Percentiles rank a stretch among this genome's conserved stretches.
phyloP scores from a whole-genome alignment of 2,113 vertebrate species.

The Labrus mixtus region DNA sequence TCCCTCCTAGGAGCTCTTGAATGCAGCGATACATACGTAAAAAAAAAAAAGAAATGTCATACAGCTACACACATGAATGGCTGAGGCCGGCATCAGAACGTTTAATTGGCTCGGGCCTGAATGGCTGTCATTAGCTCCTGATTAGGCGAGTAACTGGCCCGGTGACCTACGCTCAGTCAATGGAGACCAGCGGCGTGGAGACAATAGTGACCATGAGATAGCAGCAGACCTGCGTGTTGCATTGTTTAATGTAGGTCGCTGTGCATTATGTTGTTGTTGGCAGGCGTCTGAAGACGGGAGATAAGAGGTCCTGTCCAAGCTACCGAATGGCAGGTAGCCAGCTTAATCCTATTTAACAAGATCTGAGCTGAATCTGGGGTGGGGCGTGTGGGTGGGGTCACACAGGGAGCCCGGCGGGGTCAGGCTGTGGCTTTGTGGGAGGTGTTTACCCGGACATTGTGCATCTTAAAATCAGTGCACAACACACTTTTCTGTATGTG shows the following conservation, averaged over 20 bases:
- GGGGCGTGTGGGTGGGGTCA: slow-evolving; percentile 67
- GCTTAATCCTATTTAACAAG: slow-evolving; percentile 79
- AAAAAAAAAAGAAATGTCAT: neutral
- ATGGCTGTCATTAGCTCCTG: slow-evolving; percentile 66
- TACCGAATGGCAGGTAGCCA: slow-evolving; percentile 77
- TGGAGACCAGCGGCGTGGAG: slow-evolving; percentile 43
- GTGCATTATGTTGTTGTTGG: slow-evolving; percentile 73
- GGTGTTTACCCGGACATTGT: slow-evolving; percentile 6
- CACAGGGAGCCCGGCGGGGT: slow-evolving; percentile 58
- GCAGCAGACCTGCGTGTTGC: slow-evolving; percentile 39
- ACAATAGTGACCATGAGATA: slow-evolving; percentile 28
- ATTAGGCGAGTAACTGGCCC: slow-evolving; percentile 60
- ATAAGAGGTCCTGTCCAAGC: slow-evolving; percentile 76
- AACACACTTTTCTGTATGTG: neutral
- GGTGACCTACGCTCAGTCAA: slow-evolving; percentile 52
- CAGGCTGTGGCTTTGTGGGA: slow-evolving; percentile 42
- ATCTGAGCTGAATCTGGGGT: slow-evolving; percentile 65
- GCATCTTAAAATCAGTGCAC: slow-evolving; percentile 5
- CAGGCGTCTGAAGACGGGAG: slow-evolving; percentile 71
- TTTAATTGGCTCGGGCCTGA: slow-evolving; percentile 52
- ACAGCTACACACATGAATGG: neutral
- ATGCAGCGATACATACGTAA: neutral
- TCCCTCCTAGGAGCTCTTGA: neutral
- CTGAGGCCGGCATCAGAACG: slow-evolving; percentile 41
- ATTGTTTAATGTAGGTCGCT: slow-evolving; percentile 77